phyloP scores from a whole-genome alignment of 2,113 vertebrate genomes.

The Lota lota region DNA sequence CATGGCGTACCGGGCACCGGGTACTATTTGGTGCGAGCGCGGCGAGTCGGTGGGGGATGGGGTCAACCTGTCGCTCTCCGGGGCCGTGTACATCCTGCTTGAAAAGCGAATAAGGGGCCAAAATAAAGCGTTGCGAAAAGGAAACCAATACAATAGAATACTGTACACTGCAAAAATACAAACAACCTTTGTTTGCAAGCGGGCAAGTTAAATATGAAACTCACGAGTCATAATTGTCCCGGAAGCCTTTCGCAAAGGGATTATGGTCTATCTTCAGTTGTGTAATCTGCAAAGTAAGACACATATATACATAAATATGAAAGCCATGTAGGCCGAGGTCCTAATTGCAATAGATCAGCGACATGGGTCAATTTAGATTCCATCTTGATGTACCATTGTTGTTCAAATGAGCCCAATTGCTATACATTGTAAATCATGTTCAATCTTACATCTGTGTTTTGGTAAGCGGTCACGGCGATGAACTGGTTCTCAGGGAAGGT shows the following conservation, averaged over 20 bases:
- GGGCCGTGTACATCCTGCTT: slow-evolving; percentile 97
- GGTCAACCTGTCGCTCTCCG: slow-evolving; percentile 97
- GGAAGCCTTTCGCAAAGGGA: slow-evolving; percentile 98
- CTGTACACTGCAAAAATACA: not conserved
- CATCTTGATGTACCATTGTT: too few relatives aligned
- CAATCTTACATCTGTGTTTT: slow-evolving; percentile 94
- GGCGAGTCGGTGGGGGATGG: slow-evolving; percentile 98
- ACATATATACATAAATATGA: slow-evolving; percentile 6
- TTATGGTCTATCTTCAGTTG: slow-evolving; percentile 99
- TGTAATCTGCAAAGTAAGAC: slow-evolving; percentile 81
- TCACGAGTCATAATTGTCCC: slow-evolving; percentile 99
- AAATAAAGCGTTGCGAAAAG: not conserved
- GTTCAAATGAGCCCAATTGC: too few relatives aligned
- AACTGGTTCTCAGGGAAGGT: slow-evolving; percentile 97
- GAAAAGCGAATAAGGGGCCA: not conserved
- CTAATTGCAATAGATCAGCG: not conserved
- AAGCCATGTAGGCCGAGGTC: not conserved
- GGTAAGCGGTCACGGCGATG: slow-evolving; percentile 96
- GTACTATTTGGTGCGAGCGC: slow-evolving; percentile 97
- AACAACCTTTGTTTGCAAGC: not conserved
- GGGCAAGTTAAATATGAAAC: slow-evolving; percentile 51
- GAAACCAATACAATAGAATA: not conserved
- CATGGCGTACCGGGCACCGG: slow-evolving; percentile 91
- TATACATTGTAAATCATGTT: too few relatives aligned
- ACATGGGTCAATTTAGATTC: too few relatives aligned